Evolutionary conservation across 92 coral and sea anemone genomes (phyloP).

Genomic region (Virgularia gustaviana): DNA sequence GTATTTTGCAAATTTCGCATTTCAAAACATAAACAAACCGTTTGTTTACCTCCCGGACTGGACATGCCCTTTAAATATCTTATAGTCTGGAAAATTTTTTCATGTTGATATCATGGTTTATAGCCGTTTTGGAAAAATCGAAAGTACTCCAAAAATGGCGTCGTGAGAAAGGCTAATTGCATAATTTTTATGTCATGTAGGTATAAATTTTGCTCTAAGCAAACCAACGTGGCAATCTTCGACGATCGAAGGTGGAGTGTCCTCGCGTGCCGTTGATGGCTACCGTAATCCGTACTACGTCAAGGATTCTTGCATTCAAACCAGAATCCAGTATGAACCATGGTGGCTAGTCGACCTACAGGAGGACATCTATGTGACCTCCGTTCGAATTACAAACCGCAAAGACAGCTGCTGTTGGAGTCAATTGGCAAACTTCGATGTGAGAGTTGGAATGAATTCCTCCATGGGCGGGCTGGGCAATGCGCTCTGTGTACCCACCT

Average conservation of each 20-base stretch:
- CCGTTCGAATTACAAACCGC: slow-evolving; percentile 5
- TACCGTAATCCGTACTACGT: background rate
- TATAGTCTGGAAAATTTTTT: too few relatives aligned
- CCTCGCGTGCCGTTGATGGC: slow-evolving; percentile 9
- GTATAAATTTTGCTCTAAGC: slow-evolving; percentile 3
- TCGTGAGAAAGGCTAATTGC: too few relatives aligned
- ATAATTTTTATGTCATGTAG: too few relatives aligned
- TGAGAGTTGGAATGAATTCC: background rate
- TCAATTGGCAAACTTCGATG: background rate
- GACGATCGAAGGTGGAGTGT: background rate
- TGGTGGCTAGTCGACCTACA: background rate
- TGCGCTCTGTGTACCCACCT: background rate
- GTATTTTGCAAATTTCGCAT: too few relatives aligned
- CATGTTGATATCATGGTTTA: too few relatives aligned
- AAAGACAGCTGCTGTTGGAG: slow-evolving; percentile 6
- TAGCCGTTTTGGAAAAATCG: too few relatives aligned
- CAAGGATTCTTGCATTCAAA: background rate
- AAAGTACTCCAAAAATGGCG: too few relatives aligned
- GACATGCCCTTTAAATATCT: too few relatives aligned
- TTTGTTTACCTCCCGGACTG: too few relatives aligned
- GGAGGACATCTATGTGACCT: slow-evolving; percentile 1
- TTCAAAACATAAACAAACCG: too few relatives aligned
- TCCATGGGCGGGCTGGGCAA: background rate
- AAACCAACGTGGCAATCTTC: slow-evolving; percentile 20
- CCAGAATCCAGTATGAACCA: background rate